These are phyloP conservation scores for Mallotus villosus DNA, from an alignment of 2,797 vertebrate species.

Conservation along the genomic window DNA sequence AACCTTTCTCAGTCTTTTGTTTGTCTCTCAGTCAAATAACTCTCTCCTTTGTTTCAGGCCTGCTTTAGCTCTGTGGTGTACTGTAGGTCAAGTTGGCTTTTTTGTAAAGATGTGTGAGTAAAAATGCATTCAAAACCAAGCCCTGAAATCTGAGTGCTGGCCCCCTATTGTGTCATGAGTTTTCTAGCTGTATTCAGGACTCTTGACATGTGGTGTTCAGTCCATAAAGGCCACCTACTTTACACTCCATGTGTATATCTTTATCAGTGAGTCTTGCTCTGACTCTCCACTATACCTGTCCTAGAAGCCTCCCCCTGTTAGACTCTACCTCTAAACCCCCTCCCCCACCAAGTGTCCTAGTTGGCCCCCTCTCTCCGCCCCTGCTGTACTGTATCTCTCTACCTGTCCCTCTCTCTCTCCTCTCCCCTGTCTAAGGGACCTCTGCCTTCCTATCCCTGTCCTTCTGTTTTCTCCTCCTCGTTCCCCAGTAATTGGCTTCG, in stretches of 20 bases:
- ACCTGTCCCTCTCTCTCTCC: conserved; percentile 17
- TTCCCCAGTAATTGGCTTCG: conserved; percentile 82
- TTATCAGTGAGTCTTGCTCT: background rate
- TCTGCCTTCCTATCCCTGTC: conserved; percentile 74
- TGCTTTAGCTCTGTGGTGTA: conserved; percentile 75
- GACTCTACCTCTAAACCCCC: background rate
- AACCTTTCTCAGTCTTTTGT: conserved; percentile 47
- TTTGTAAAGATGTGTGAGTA: conserved; percentile 97
- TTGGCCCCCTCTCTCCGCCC: background rate
- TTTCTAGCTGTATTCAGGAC: conserved; percentile 63
- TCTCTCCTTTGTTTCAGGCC: conserved; percentile 78
- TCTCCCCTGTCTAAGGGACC: conserved; percentile 56
- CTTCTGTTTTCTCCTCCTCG: conserved; percentile 81
- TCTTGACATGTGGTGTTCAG: conserved; percentile 78
- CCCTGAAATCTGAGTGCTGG: conserved; percentile 69
- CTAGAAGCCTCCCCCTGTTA: background rate
- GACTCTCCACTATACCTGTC: background rate
- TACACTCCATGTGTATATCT: background rate
- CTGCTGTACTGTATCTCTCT: background rate
- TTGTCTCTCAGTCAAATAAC: conserved; percentile 72
- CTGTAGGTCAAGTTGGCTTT: conserved; percentile 78
- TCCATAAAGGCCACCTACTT: conserved; percentile 42
- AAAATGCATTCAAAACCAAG: conserved; percentile 99
- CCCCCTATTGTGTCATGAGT: conserved; percentile 68
- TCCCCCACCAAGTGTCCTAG: background rate